Percentiles rank a stretch among this genome's conserved stretches.
Conservation (phyloP, 35 echinoderm and acorn worm species). For the Nesometra sesokonis region DNA sequence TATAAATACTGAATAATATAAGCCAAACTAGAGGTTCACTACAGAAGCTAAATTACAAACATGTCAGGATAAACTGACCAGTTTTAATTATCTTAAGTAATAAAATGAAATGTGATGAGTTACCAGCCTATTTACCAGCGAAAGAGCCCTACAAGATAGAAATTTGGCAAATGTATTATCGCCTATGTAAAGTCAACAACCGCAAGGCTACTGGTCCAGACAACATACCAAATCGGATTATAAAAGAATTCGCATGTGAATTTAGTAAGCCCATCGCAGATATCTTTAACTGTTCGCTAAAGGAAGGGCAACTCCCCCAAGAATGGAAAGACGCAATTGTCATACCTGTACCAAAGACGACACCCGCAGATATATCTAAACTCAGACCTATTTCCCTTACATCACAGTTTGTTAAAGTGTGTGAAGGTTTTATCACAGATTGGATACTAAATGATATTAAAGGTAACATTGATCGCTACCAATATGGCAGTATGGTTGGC, state of each 20-base stretch:
- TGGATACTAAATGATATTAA: neutral
- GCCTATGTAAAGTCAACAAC: too few relatives aligned
- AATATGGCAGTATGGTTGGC: neutral
- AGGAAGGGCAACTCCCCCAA: neutral
- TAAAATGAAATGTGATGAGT: too few relatives aligned
- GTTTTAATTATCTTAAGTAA: too few relatives aligned
- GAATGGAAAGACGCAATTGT: too few relatives aligned
- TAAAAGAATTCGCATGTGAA: neutral
- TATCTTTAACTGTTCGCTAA: neutral
- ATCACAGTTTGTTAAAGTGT: neutral
- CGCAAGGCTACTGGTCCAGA: neutral
- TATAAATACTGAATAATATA: too few relatives aligned
- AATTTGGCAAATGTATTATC: too few relatives aligned
- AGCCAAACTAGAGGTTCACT: too few relatives aligned
- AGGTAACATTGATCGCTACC: neutral
- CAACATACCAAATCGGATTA: neutral
- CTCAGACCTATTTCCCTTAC: neutral
- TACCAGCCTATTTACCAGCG: too few relatives aligned
- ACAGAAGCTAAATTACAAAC: too few relatives aligned
- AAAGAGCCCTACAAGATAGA: too few relatives aligned
- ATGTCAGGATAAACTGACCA: too few relatives aligned
- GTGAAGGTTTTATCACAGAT: neutral
- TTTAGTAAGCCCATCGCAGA: neutral
- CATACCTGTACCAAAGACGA: neutral
- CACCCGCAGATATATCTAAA: neutral